Base-by-base conservation (phyloP, 2,888 invertebrate species). In the Chrysodeixis includens region DNA sequence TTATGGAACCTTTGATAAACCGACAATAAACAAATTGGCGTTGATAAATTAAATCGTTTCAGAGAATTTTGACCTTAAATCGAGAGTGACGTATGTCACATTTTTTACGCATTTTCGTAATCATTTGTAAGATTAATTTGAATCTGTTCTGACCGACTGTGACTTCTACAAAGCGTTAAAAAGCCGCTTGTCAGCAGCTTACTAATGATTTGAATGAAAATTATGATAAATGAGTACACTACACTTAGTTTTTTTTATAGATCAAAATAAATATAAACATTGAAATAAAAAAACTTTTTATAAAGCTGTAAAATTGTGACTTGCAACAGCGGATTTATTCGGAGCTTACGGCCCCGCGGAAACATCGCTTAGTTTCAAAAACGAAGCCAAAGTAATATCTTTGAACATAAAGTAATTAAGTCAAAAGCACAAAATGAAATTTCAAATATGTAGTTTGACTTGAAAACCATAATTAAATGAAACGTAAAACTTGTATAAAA, bases 331-430 rank as follows among this genome's bases (percentile, higher is more conserved):
- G 58, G 66, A 16, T 63, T 35, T 68, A 67, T 71, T 68, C 76
- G 64, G 63, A 10, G 62, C 30, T 57, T 59, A 30, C 62, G 16
- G 49, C 70, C 53, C 35, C 58, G 55, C 65, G 76, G 66, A 66
- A 76, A 66, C 53, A 56, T 18, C 5, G 52, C 55, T 55, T 62
- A 59, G 54, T 35, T 51, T 49, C 18, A 49, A 63, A 62, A 59
- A 73, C 63, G 76, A 68, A 78, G 66, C 62, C 74, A 81, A 76
- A 71, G 71, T 55, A 55, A 57, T 60, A 70, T 66, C 35, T 35
- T 44, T 30, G 30, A 55, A 46, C n/a, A 46, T 4, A 18, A 35
- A 35, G 30, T 30, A 30, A 9, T 30, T 10, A 40, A 40, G 12
- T 14, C 44, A 44, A 12, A 44, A 44, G 7, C 46, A 46, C 1